Evolutionary conservation across 2,888 invertebrate genomes (phyloP).

Genomic region (Perizoma affinitatum): DNA sequence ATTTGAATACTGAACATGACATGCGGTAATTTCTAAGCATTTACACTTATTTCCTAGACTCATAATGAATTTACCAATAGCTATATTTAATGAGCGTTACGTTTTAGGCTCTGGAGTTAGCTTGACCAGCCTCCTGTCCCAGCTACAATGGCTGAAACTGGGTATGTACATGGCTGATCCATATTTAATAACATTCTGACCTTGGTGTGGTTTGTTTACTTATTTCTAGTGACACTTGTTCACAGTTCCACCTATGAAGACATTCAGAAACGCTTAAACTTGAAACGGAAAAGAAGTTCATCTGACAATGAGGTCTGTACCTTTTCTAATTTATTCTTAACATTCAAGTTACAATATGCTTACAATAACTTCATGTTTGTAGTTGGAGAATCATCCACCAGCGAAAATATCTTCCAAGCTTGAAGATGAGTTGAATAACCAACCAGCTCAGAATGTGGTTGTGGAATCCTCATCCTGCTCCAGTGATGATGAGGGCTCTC

Average conservation of each 20-base stretch:
- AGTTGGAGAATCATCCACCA: conserved; percentile 79
- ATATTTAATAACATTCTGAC: conserved; percentile 54
- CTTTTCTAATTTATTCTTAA: conserved; percentile 24
- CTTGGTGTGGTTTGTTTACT: conserved; percentile 69
- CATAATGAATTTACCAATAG: conserved; percentile 40
- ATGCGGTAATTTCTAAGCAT: conserved; percentile 77
- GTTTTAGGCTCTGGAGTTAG: conserved; percentile 63
- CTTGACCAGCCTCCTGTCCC: conserved; percentile 56
- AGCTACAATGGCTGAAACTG: conserved; percentile 75
- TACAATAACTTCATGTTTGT: conserved; percentile 46
- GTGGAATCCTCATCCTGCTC: conserved; percentile 76
- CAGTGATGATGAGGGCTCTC: conserved; percentile 71
- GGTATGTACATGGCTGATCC: conserved; percentile 66
- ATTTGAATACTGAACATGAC: conserved; percentile 79
- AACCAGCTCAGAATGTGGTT: conserved; percentile 70
- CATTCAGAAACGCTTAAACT: conserved; percentile 65
- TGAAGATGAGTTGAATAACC: conserved; percentile 61
- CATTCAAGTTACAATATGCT: conserved; percentile 8
- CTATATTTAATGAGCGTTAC: conserved; percentile 48
- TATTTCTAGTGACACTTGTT: conserved; percentile 50
- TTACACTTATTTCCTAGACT: conserved; percentile 51
- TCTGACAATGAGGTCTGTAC: conserved; percentile 76
- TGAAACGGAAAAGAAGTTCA: conserved; percentile 76
- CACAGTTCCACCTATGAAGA: conserved; percentile 70
- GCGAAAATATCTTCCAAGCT: conserved; percentile 59